Base-by-base conservation (phyloP, 2,888 invertebrate genomes). In the Heliothis peltigera region DNA sequence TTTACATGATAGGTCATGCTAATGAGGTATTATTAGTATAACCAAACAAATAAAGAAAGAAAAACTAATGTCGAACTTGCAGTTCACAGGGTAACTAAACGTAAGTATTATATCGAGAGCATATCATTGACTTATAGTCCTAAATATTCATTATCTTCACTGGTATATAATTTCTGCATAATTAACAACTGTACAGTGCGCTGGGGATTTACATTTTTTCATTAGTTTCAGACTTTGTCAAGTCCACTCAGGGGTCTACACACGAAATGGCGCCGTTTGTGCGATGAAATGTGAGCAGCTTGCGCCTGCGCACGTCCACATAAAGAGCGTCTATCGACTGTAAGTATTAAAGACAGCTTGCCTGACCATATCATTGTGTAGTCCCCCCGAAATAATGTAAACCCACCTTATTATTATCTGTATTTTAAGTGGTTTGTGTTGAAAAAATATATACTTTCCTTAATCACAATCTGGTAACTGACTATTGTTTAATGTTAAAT, bases 41-140 rank as follows among this genome's bases (percentile, higher is more conserved):
- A 82, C 82, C 83, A 81, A 86, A 85, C 87, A 87, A 87, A 87
- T 77, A 86, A 87, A 88, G 85, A 86, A 84, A 86, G n/a, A 52
- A 88, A 88, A 84, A 90, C 85, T 86, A 90, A 90, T 87, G 80
- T 83, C 78, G 94, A 94, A 94, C 94, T 94, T 94, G 91, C 90
- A 85, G 94, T 92, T 93, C 94, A 86, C 83, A 87, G 92, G 94
- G 94, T 94, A 94, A 94, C 94, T 94, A 93, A 93, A 92, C 84
- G 85, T 92, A 92, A 89, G 88, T 89, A 91, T 84, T 87, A 88
- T 75, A 83, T 89, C 89, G 88, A 89, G 89, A 85, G 86, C 81
- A 87, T 88, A 84, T 88, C 85, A 86, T 85, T 83, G 94, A 94
- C 94, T 94, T 93, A 92, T 85, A 94, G 93, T 92, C 94, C 90